A percentile compares a stretch with the other conserved stretches of the same genome.
Evolutionary conservation across 2,888 invertebrate species (phyloP).

Genomic region (Ernsta delagoae): DNA sequence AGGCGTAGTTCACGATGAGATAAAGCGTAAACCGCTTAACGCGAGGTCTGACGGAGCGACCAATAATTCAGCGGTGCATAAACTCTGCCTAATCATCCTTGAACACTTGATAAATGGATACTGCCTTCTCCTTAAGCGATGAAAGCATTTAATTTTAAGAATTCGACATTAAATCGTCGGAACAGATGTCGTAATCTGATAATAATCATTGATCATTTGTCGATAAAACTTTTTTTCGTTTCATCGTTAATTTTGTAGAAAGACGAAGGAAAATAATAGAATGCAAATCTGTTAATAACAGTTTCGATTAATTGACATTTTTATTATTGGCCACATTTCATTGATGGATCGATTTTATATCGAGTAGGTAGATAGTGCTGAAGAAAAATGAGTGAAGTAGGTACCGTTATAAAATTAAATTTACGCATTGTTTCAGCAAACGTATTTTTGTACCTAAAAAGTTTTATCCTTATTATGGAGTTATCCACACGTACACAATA

Average conservation of each 20-base stretch:
- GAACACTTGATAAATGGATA: constrained; percentile 35
- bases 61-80: constrained; percentile 17
- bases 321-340: not conserved
- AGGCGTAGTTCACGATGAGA: constrained; percentile 11
- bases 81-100: constrained; percentile 35
- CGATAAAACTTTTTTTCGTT: not conserved
- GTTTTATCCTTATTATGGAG: not conserved
- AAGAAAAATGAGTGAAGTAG: too few species aligned
- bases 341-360: too few species aligned
- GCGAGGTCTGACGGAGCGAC: constrained; percentile 17
- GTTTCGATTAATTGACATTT: not conserved
- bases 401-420: too few species aligned
- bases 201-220: constrained; percentile 24
- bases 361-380: too few species aligned
- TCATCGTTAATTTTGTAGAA: not conserved
- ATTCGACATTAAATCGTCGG: constrained; percentile 19
- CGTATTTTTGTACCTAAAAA: not conserved
- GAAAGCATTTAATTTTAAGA: constrained; percentile 24
- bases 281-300: too few species aligned
- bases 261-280: not conserved
- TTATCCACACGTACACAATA: not conserved
- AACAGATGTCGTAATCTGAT: constrained; percentile 12
- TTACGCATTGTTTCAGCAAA: not conserved
- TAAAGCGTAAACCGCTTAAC: constrained; percentile 25
- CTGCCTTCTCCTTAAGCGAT: constrained; percentile 28